A percentile compares a stretch with the other conserved stretches of the same genome.
Conservation (phyloP, 2,888 invertebrate species). For the Ommatoiulus sabulosus region DNA sequence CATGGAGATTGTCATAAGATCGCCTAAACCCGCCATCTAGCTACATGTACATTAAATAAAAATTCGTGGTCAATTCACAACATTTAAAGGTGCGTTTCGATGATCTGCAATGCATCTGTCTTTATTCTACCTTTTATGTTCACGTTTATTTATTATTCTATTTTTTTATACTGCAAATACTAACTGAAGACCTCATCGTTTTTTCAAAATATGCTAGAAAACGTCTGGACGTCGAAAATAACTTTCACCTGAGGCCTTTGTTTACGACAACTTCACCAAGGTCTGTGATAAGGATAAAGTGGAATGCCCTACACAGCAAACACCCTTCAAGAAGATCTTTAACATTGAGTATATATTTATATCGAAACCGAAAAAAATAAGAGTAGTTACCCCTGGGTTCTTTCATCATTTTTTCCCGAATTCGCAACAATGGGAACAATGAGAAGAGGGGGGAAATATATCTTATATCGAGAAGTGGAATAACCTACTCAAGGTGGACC, state of each 20-base stretch:
- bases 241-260: background rate
- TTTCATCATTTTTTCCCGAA: background rate
- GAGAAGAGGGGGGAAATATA: background rate
- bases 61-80: no score
- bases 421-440: background rate
- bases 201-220: background rate
- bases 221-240: background rate
- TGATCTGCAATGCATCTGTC: no score
- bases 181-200: background rate
- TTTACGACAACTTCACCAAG: slow-evolving; percentile 4
- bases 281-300: slow-evolving; percentile 19
- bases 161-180: background rate
- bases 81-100: no score
- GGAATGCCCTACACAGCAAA: background rate
- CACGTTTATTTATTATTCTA: background rate
- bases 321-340: background rate
- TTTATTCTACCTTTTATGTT: no score
- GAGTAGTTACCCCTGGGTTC: background rate
- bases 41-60: no score
- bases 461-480: background rate
- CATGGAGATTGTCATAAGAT: no score
- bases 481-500: background rate
- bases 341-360: background rate
- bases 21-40: no score
- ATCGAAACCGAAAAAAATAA: background rate